Evolutionary conservation across 2,113 vertebrate genomes (phyloP), one percentile per base, ranked within the genome.

Genomic region (Montifringilla adamsi): DNA sequence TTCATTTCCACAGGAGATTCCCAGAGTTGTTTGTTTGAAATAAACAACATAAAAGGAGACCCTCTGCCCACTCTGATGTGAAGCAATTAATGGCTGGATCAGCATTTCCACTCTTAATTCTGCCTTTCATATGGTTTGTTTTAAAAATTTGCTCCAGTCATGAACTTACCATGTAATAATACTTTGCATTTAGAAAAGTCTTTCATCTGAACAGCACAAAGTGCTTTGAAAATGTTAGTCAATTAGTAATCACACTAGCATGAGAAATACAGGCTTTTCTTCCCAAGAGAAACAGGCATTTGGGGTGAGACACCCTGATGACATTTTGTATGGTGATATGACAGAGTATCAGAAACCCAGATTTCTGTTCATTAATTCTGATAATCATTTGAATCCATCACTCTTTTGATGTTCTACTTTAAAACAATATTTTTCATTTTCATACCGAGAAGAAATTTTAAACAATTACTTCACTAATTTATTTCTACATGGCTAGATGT

Each of bases 51-150:
- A 44, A 95, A 96, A 94, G 90, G 74, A 92, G 63, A 82, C 70
- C 75, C 80, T 96, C 77, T 60, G 85, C 83, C 80, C 63, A 86
- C 60, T 87, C 59, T 68, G 59, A 79, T 77, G 72, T 72, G 78
- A 93, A 84, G 60, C 35, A 97, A 90, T 79, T 93, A 91, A 79
- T 58, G 39, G 28, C 72, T 91, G 79, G 50, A 55, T 87, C 94
- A 94, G 69, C 82, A 47, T 90, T 96, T 97, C 87, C 39, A 74
- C 44, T 81, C 94, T 63, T 87, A 89, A 87, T 86, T 92, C 74
- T 94, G 62, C 64, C 95, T 96, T 95, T 94, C 92, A 87, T 89
- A 94, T 89, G 90, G 85, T 94, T 96, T 90, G 49, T 87, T 96
- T 96, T 94, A 84, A 93, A 92, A 96, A 92, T 81, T 89, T 94